A percentile compares a stretch with the other conserved stretches of the same genome.
Conservation (phyloP, 2,797 vertebrate species). For the Notoglanidium macrostoma region DNA sequence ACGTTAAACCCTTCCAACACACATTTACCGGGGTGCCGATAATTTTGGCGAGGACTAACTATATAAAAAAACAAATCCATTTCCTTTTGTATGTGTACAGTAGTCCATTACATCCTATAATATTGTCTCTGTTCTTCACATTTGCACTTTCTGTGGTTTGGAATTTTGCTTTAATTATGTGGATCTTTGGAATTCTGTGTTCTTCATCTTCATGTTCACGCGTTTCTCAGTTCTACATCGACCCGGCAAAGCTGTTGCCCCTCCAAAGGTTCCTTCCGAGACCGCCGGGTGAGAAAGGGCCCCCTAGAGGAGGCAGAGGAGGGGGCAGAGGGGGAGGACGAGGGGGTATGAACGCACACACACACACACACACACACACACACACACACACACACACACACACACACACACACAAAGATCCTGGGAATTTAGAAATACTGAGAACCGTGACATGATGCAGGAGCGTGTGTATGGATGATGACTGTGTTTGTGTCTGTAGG, state of each 20-base stretch:
- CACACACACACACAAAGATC: too few species aligned
- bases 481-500: slow-evolving; percentile 68
- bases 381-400: background rate
- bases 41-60: background rate
- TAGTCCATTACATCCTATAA: background rate
- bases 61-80: background rate
- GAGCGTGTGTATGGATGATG: background rate
- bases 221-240: slow-evolving; percentile 89
- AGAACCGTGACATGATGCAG: background rate
- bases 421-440: background rate
- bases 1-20: background rate
- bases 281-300: slow-evolving; percentile 91
- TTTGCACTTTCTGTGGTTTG: too few species aligned
- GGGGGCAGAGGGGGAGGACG: slow-evolving; percentile 83
- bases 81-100: background rate
- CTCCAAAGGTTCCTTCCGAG: slow-evolving; percentile 94
- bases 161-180: background rate
- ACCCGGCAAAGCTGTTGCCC: slow-evolving; percentile 92
- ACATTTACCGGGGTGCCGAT: background rate
- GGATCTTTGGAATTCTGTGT: background rate
- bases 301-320: slow-evolving; percentile 85
- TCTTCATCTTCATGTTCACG: background rate
- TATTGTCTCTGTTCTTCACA: too few species aligned
- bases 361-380: background rate
- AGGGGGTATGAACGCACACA: slow-evolving; percentile 68